Base-by-base conservation (phyloP, 2,113 vertebrate species). In the Aptenodytes forsteri region DNA sequence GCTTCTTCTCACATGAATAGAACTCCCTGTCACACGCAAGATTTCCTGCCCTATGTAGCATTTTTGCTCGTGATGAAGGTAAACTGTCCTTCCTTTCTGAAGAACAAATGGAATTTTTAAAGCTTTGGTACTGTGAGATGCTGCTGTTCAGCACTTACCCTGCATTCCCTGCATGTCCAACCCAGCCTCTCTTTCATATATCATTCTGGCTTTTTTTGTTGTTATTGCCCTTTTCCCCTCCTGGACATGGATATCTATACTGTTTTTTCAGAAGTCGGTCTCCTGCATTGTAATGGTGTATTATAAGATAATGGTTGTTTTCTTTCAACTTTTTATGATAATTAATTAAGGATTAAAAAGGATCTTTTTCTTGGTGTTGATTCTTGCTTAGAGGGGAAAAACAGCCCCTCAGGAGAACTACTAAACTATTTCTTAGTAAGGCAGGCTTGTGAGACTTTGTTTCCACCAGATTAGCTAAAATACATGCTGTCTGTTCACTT, bases 331-430 rank as follows among this genome's bases (percentile, higher is more conserved):
- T 94, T 73, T 96, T 83, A 46, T 76, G 79, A 49, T 97, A 80
- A 97, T 98, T 97, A 97, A 96, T 96, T 96, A 96, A 90, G 42
- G 34, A 96, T 96, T 97, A 34, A 59, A 83, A 95, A 90, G 65
- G 40, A 81, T 94, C 10, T 87, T 69, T 93, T 84, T 91, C 49
- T 93, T 96, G 90, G 18, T 95, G 64, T 87, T 97, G 54, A 75
- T 97, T 97, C 91, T 76, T 97, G 84, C 75, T 95, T 97, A 91
- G 47, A 94, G 40, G 76, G 54, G 81, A 9, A 54, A 49, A 69
- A 64, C 56, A 42, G 30, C 82, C 76, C 69, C 87, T 86, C 69
- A 90, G 81, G 93, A 97, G 67, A 92, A 18, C 64, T 87, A 40
- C 59, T 97, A 80, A 98, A 97, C 97, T 86, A 95, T 97, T 96